phyloP scores from a whole-genome alignment of 2,888 invertebrate species.

The Cabera pusaria region DNA sequence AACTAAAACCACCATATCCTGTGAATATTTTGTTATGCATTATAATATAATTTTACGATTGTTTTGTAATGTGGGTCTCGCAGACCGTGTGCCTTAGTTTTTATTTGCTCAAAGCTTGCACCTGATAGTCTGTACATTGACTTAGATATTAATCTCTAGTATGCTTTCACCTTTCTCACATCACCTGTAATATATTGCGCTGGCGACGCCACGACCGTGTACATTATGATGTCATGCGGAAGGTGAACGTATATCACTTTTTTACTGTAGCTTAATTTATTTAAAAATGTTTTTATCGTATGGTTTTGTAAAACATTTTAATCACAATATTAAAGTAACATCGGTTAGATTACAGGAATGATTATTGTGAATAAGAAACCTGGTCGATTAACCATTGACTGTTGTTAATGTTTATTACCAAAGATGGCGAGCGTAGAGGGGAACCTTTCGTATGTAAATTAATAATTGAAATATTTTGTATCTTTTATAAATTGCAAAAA shows the following conservation, averaged over 20 bases:
- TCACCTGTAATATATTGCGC: conserved; percentile 16
- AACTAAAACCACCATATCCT: conserved; percentile 49
- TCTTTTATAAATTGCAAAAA: conserved; percentile 76
- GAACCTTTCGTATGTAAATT: conserved; percentile 71
- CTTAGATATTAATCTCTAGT: conserved; percentile 40
- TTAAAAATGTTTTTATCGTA: conserved; percentile 25
- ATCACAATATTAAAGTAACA: conserved; percentile 35
- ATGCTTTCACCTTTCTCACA: conserved; percentile 29
- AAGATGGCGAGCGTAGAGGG: conserved; percentile 71
- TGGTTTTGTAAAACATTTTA: conserved; percentile 32
- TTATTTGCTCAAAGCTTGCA: conserved; percentile 70
- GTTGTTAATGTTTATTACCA: conserved; percentile 77
- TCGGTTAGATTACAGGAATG: conserved; percentile 47
- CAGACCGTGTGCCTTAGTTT: conserved; percentile 75
- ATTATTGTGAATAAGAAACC: conserved; percentile 53
- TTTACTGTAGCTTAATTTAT: conserved; percentile 24
- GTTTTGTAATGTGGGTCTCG: conserved; percentile 51
- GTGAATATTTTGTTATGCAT: conserved; percentile 40
- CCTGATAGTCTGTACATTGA: conserved; percentile 65
- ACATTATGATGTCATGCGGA: conserved; percentile 21
- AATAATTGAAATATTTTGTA: conserved; percentile 75
- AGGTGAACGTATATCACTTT: conserved; percentile 20
- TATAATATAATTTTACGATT: conserved; percentile 32
- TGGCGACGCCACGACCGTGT: conserved; percentile 6
- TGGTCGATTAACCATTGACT: conserved; percentile 64